These are phyloP conservation scores for Camponotus pennsylvanicus DNA, from an alignment of 1,140 invertebrate genomes.

Conservation along the genomic window DNA sequence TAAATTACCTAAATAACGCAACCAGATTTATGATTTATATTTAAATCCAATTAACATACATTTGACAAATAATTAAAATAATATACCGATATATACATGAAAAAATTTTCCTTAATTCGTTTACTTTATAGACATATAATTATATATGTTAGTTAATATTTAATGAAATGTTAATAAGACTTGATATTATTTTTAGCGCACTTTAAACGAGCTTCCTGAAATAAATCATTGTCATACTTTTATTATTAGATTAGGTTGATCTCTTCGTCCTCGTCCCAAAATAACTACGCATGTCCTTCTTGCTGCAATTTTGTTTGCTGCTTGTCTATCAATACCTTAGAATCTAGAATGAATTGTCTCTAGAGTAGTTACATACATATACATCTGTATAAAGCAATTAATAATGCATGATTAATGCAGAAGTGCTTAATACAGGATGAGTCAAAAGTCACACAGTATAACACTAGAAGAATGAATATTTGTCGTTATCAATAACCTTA, in stretches of 20 bases:
- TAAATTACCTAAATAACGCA: background rate
- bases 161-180: background rate
- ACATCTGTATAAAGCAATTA: background rate
- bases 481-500: background rate
- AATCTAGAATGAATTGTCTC: background rate
- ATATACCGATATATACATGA: background rate
- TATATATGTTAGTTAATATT: background rate
- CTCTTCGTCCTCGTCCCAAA: slow-evolving; percentile 75
- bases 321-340: slow-evolving; percentile 51
- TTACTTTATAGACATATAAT: background rate
- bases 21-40: background rate
- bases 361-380: background rate
- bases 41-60: background rate
- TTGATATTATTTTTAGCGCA: slow-evolving; percentile 3
- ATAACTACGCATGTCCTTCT: slow-evolving; percentile 76
- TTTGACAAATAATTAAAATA: slow-evolving; percentile 6
- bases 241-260: slow-evolving; percentile 71
- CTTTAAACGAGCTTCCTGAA: background rate
- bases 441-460: background rate
- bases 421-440: background rate
- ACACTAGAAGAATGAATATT: too few relatives aligned
- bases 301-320: slow-evolving; percentile 71
- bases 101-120: background rate
- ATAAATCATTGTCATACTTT: slow-evolving; percentile 7
- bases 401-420: background rate